A percentile compares a stretch with the other conserved stretches of the same genome.
These are phyloP conservation scores for Coenonympha glycerion DNA, from an alignment of 2,888 invertebrate species.

Conservation along the genomic window DNA sequence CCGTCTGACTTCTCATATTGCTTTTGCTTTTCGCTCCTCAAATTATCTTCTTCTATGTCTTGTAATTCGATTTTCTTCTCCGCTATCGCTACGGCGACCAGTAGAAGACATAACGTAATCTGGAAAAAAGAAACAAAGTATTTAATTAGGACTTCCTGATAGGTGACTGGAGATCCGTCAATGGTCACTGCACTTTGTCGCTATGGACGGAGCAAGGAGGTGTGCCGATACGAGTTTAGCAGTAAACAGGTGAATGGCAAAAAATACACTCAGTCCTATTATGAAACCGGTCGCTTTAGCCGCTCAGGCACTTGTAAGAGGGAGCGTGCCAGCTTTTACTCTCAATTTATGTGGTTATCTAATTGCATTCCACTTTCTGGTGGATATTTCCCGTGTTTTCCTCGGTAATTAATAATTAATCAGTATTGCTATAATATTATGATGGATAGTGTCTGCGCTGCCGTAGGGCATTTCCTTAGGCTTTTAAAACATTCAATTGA, in stretches of 20 bases:
- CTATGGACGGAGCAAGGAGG: slow-evolving; percentile 47
- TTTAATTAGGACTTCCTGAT: slow-evolving; percentile 34
- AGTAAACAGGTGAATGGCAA: slow-evolving; percentile 63
- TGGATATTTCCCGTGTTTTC: slow-evolving; percentile 40
- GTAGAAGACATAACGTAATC: slow-evolving; percentile 51
- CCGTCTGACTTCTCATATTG: slow-evolving; percentile 44
- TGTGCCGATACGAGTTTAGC: slow-evolving; percentile 31
- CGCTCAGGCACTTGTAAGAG: slow-evolving; percentile 45
- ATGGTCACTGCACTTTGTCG: slow-evolving; percentile 37
- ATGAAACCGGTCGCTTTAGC: slow-evolving; percentile 57
- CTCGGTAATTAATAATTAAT: too few relatives aligned
- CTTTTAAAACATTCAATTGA: too few relatives aligned
- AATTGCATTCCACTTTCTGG: slow-evolving; percentile 35
- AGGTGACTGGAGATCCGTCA: slow-evolving; percentile 41
- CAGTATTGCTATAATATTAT: not conserved
- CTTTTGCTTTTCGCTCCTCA: slow-evolving; percentile 74
- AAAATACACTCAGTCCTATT: slow-evolving; percentile 62
- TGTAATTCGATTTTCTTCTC: slow-evolving; percentile 82
- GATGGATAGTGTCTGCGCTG: not conserved
- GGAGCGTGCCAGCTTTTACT: slow-evolving; percentile 68
- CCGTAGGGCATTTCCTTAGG: too few relatives aligned
- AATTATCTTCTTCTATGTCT: slow-evolving; percentile 84
- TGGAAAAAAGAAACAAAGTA: slow-evolving; percentile 59
- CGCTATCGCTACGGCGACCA: slow-evolving; percentile 50
- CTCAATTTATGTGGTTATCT: slow-evolving; percentile 58